A percentile compares a stretch with the other conserved stretches of the same genome.
phyloP scores from a whole-genome alignment of 2,888 invertebrate genomes.

The Drosophila cracens region DNA sequence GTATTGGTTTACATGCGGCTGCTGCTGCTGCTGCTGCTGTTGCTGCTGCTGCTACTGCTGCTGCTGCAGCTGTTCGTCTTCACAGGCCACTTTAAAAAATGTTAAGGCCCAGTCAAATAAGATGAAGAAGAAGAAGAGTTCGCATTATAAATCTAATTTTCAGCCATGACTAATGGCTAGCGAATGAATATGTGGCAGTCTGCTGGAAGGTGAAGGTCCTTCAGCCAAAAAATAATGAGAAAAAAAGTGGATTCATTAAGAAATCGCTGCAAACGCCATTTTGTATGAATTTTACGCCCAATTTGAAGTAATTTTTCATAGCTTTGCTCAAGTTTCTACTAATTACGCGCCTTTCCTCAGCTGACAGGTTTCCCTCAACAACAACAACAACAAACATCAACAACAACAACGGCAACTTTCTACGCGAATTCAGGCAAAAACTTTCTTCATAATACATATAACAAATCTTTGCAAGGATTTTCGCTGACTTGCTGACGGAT shows the following conservation, averaged over 20 bases:
- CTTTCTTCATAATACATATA: conserved; percentile 64
- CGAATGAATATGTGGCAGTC: conserved; percentile 14
- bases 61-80: background rate
- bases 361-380: conserved; percentile 19
- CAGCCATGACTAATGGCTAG: conserved; percentile 57
- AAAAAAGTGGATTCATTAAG: conserved; percentile 8
- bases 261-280: conserved; percentile 14
- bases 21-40: background rate
- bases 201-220: conserved; percentile 5
- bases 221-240: background rate
- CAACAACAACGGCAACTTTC: conserved; percentile 18
- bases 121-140: background rate
- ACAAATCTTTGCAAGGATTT: conserved; percentile 67
- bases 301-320: conserved; percentile 74
- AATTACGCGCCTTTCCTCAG: conserved; percentile 64
- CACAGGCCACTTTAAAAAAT: background rate
- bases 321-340: conserved; percentile 61
- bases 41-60: background rate
- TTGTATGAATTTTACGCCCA: conserved; percentile 66
- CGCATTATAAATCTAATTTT: conserved; percentile 57
- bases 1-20: background rate
- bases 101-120: background rate
- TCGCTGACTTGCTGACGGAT: conserved; percentile 43
- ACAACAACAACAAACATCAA: conserved; percentile 2
- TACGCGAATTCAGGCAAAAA: conserved; percentile 51